Evolutionary conservation across 2,888 invertebrate species (phyloP).

Genomic region (Polyommatus icarus): DNA sequence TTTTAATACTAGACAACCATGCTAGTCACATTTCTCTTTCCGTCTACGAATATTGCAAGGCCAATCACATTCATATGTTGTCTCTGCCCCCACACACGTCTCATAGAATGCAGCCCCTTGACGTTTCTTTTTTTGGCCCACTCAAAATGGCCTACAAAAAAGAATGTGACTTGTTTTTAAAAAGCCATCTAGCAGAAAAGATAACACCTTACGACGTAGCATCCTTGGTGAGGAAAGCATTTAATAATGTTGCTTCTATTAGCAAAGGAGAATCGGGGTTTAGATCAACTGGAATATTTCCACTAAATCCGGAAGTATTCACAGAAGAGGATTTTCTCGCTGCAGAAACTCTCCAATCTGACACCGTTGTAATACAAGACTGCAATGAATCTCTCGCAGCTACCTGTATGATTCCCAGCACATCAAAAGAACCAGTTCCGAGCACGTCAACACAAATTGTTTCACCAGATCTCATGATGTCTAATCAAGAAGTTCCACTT

Average conservation of each 20-base stretch:
- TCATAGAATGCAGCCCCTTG: constrained; percentile 43
- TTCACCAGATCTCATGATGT: constrained; percentile 36
- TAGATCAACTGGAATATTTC: constrained; percentile 48
- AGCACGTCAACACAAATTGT: constrained; percentile 37
- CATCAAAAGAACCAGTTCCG: constrained; percentile 44
- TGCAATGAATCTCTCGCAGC: constrained; percentile 39
- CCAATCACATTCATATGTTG: constrained; percentile 35
- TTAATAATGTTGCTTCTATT: constrained; percentile 43
- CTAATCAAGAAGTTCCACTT: neutral
- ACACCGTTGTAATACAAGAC: constrained; percentile 19
- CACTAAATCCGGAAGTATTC: constrained; percentile 46
- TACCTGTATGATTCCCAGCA: constrained; percentile 43
- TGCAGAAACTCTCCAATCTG: constrained; percentile 30
- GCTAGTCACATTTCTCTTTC: constrained; percentile 42
- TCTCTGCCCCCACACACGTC: constrained; percentile 32
- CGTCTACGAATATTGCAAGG: constrained; percentile 45
- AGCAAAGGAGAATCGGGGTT: constrained; percentile 51
- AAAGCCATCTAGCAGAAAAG: constrained; percentile 42
- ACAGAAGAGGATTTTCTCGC: constrained; percentile 45
- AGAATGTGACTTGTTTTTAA: constrained; percentile 49
- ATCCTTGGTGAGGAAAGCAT: constrained; percentile 39
- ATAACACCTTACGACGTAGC: constrained; percentile 50
- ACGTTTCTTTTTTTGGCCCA: constrained; percentile 42
- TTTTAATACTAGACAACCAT: constrained; percentile 43
- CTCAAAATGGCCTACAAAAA: constrained; percentile 43